Evolutionary conservation across 2,113 vertebrate species (phyloP), one percentile per base, ranked within the genome.

Genomic region (Acanthisitta chloris): DNA sequence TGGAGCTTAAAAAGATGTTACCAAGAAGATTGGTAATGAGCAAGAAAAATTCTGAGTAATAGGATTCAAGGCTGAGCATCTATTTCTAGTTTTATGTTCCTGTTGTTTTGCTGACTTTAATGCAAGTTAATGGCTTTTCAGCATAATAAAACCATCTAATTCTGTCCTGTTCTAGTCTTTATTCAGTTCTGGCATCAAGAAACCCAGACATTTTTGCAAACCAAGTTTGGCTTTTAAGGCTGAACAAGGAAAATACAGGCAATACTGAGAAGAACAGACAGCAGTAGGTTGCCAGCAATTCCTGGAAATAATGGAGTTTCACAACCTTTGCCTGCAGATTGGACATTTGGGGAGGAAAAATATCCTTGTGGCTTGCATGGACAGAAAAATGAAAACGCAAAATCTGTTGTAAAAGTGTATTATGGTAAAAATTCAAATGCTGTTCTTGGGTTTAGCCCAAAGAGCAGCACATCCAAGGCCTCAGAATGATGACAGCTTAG

Each of bases 301-400:
- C 98, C 96, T 98, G 96, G 96, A 98, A 98, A 86, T 97, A 94
- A 89, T 88, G 91, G 88, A 82, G 85, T 98, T 98, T 97, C 97
- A 95, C 92, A 97, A 90, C 84, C 90, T 73, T 92, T 94, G 59
- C 81, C 85, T 94, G 81, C 58, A 95, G 62, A 96, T 84, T 92
- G 73, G 67, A 81, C 29, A n/a, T 93, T 94, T 92, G 92, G 81
- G 76, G 88, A 91, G 83, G 78, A 69, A 88, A 94, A 89, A 78
- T 94, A 95, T 36, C 80, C 58, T 48, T 87, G 73, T 85, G 91
- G 85, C 83, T 95, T 89, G 38, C 28, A 52, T 49, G 64, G 69
- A 21, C 81, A 70, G 92, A 58, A 54, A 91, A 92, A 92, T 79
- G 87, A 89, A 88, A 91, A 91, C 80, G 83, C 82, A 77, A 83